A percentile compares a stretch with the other conserved stretches of the same genome.
phyloP scores from a whole-genome alignment of 2,797 vertebrate genomes.

The Strix occidentalis region DNA sequence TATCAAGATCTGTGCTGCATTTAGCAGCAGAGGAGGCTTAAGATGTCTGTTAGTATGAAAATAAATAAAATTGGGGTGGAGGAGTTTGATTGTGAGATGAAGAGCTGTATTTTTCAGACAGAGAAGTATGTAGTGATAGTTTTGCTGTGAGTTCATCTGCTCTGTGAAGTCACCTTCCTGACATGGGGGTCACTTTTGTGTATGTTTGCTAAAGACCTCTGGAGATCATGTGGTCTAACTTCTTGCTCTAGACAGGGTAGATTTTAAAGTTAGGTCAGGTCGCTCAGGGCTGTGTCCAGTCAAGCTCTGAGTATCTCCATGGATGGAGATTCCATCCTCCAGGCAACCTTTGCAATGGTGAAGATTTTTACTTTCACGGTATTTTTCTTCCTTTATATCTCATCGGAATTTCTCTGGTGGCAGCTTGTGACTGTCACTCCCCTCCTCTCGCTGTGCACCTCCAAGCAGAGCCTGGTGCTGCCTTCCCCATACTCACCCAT shows the following conservation, averaged over 20 bases:
- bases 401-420: background rate
- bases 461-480: background rate
- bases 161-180: background rate
- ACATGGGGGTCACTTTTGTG: background rate
- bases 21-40: background rate
- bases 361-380: background rate
- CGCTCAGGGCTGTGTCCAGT: background rate
- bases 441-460: background rate
- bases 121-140: accelerated
- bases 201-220: background rate
- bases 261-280: background rate
- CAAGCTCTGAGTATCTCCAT: background rate
- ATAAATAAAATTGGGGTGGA: background rate
- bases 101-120: background rate
- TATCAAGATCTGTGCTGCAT: background rate
- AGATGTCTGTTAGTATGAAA: background rate
- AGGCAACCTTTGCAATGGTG: background rate
- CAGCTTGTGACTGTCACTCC: background rate
- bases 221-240: background rate
- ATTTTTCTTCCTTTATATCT: background rate
- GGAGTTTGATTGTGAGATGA: background rate
- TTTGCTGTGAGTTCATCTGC: background rate
- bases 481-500: background rate
- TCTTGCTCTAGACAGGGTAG: background rate
- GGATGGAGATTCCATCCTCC: background rate